phyloP scores from a whole-genome alignment of 2,888 invertebrate species.

The Lasioglossum morio region DNA sequence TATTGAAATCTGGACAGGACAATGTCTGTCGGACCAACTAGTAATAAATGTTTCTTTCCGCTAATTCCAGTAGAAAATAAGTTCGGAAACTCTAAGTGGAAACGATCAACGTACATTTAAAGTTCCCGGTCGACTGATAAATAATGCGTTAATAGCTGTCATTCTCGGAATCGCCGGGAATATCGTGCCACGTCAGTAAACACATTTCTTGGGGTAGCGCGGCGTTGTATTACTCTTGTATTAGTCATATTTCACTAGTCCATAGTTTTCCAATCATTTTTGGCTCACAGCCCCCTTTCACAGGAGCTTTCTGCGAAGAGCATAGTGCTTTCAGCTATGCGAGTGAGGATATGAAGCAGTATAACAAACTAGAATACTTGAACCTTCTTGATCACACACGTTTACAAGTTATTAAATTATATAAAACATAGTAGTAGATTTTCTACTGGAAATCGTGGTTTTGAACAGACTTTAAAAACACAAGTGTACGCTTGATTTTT shows the following conservation, averaged over 20 bases:
- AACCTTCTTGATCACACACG: neutral
- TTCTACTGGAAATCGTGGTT: neutral
- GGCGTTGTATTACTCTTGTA: neutral
- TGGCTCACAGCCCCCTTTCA: neutral
- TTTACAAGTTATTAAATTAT: neutral
- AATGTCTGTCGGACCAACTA: too few relatives aligned
- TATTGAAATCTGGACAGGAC: too few relatives aligned
- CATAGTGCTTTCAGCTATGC: neutral
- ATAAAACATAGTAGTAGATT: neutral
- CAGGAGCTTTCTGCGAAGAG: neutral
- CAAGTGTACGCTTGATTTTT: too few relatives aligned
- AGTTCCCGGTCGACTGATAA: constrained; percentile 4
- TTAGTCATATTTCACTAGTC: neutral
- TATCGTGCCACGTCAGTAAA: neutral
- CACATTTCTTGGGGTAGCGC: neutral
- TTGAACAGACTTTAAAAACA: too few relatives aligned
- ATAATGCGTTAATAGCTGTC: constrained; percentile 28
- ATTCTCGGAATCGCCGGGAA: neutral
- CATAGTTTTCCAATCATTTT: neutral
- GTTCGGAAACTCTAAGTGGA: neutral
- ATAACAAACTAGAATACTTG: neutral
- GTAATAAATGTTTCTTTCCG: neutral
- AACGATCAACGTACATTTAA: constrained; percentile 3
- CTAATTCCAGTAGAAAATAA: neutral
- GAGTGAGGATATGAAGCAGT: neutral